phyloP scores from a whole-genome alignment of 2,888 invertebrate genomes.

The Unio pictorum region DNA sequence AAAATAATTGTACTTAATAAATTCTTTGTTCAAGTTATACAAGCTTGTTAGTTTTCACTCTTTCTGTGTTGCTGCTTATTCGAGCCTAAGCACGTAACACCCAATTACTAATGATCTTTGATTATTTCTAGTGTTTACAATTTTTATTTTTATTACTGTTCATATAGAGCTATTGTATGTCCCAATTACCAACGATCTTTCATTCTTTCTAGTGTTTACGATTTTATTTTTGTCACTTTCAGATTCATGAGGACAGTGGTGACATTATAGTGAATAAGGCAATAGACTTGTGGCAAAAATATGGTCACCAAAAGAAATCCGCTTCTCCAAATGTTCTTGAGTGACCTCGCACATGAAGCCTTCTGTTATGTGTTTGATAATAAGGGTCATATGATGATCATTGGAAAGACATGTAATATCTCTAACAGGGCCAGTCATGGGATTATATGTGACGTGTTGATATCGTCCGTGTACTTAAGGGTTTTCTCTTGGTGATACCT shows the following conservation, averaged over 20 bases:
- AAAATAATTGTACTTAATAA: too few relatives aligned
- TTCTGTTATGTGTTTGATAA: background rate
- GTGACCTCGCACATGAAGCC: constrained; percentile 31
- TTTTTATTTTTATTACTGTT: background rate
- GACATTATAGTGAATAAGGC: constrained; percentile 89
- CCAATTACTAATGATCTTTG: background rate
- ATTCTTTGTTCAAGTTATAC: too few relatives aligned
- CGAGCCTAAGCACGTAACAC: too few relatives aligned
- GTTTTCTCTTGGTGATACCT: too few relatives aligned
- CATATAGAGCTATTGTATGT: background rate
- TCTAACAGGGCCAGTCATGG: too few relatives aligned
- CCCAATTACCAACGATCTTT: background rate
- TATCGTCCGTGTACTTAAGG: too few relatives aligned
- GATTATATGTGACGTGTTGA: too few relatives aligned
- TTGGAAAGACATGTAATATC: too few relatives aligned
- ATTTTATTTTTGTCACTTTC: constrained; percentile 35
- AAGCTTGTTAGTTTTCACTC: too few relatives aligned
- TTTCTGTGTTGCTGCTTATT: too few relatives aligned
- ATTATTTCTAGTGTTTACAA: too few relatives aligned
- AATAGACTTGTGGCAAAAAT: constrained; percentile 88
- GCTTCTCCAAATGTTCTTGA: constrained; percentile 47
- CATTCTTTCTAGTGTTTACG: background rate
- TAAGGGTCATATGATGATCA: too few relatives aligned
- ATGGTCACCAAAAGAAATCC: constrained; percentile 74
- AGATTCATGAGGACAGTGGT: constrained; percentile 86